Conservation (phyloP, 2,888 invertebrate species). For the Lycia hirtaria region DNA sequence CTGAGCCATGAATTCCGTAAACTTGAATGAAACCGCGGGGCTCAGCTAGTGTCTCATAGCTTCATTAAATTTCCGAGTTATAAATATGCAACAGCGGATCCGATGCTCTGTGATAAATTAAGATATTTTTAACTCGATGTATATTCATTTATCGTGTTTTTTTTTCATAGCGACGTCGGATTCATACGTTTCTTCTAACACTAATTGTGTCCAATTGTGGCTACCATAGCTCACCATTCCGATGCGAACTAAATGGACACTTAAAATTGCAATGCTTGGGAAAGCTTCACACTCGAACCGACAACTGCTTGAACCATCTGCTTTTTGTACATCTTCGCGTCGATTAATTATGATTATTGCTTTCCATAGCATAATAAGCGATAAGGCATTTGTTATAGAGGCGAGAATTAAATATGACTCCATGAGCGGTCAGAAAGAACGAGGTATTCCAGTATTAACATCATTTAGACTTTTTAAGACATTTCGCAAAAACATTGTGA, state of each 20-base stretch:
- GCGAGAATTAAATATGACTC: conserved; percentile 14
- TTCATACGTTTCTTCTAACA: conserved; percentile 14
- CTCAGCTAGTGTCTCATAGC: neutral
- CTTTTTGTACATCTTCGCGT: conserved; percentile 25
- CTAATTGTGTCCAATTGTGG: conserved; percentile 15
- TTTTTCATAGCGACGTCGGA: conserved; percentile 5
- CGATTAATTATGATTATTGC: conserved; percentile 22
- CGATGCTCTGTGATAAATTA: neutral
- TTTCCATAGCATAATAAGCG: conserved; percentile 23
- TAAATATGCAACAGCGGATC: conserved; percentile 14
- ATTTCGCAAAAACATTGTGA: conserved; percentile 43
- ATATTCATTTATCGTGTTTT: conserved; percentile 2
- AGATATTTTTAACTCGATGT: conserved; percentile 7
- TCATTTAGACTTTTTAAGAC: conserved; percentile 41
- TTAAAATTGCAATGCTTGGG: conserved; percentile 28
- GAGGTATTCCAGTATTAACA: conserved; percentile 43
- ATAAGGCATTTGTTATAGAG: conserved; percentile 29
- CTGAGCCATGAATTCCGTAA: no score
- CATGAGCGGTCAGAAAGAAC: conserved; percentile 25
- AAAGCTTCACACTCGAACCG: conserved; percentile 33
- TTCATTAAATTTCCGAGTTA: conserved; percentile 2
- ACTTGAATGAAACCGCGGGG: no score
- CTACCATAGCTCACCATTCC: conserved; percentile 10
- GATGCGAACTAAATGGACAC: conserved; percentile 19
- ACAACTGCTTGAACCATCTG: conserved; percentile 8